A percentile compares a stretch with the other conserved stretches of the same genome.
Conservation (phyloP, 2,888 invertebrate species). For the Cephus pygmeus region DNA sequence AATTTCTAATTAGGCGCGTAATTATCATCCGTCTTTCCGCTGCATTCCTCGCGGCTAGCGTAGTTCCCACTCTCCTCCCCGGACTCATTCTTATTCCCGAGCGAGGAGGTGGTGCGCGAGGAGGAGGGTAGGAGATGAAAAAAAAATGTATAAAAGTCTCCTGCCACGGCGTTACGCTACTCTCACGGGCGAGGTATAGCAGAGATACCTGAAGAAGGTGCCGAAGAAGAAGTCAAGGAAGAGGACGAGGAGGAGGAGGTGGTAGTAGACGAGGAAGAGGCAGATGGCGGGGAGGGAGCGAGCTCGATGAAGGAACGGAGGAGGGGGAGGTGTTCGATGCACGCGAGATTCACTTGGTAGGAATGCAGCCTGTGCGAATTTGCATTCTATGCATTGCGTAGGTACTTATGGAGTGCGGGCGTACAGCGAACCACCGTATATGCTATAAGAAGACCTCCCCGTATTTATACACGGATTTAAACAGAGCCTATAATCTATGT, state of each 20-base stretch:
- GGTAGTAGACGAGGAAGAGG: too few species aligned
- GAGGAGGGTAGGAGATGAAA: too few species aligned
- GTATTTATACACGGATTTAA: constrained; percentile 18
- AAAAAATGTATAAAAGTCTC: too few species aligned
- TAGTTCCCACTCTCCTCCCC: not conserved
- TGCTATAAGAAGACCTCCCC: constrained; percentile 12
- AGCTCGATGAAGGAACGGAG: not conserved
- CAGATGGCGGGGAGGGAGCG: too few species aligned
- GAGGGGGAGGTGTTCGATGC: constrained; percentile 6
- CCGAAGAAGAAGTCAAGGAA: not conserved
- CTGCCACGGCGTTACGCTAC: too few species aligned
- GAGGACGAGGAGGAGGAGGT: too few species aligned
- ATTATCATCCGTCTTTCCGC: constrained; percentile 25
- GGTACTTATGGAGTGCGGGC: constrained; percentile 17
- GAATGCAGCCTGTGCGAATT: constrained; percentile 49
- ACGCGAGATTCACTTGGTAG: constrained; percentile 41
- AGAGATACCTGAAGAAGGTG: not conserved
- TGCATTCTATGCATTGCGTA: constrained; percentile 54
- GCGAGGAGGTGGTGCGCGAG: not conserved
- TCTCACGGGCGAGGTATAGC: too few species aligned
- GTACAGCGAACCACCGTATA: not conserved
- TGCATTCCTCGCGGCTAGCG: constrained; percentile 17
- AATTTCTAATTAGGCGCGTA: constrained; percentile 25
- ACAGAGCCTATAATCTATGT: constrained; percentile 3
- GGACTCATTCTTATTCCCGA: constrained; percentile 19